Conservation (phyloP, 2,113 vertebrate species). For the Vimba vimba region DNA sequence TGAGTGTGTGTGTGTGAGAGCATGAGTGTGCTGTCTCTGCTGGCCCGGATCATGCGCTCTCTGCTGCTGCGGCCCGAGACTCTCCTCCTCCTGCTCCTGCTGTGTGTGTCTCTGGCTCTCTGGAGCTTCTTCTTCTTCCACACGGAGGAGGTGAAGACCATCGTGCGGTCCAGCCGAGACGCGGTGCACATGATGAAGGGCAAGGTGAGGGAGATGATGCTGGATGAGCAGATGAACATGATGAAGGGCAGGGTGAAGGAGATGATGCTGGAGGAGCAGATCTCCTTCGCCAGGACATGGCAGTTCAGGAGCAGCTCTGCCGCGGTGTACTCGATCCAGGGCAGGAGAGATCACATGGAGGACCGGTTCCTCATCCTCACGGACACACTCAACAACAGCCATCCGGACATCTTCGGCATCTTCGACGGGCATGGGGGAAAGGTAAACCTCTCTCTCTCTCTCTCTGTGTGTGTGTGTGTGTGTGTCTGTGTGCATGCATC, state of each 20-base stretch:
- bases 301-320: constrained; percentile 94
- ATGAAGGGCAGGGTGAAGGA: too few species aligned
- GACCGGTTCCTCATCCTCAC: constrained; percentile 93
- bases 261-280: constrained; percentile 82
- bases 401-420: constrained; percentile 95
- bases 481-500: too few species aligned
- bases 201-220: too few species aligned
- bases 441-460: constrained; percentile 71
- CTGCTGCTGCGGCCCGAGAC: constrained; percentile 98
- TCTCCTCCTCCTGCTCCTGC: constrained; percentile 79
- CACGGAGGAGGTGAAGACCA: constrained; percentile 99
- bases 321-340: constrained; percentile 97
- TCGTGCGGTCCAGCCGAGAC: constrained; percentile 96
- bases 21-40: constrained; percentile 97
- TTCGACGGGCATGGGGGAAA: constrained; percentile 98
- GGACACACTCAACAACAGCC: constrained; percentile 91
- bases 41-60: constrained; percentile 99
- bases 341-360: constrained; percentile 97
- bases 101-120: constrained; percentile 94
- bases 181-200: constrained; percentile 91
- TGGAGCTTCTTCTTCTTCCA: constrained; percentile 98
- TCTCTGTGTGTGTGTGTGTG: too few species aligned
- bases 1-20: constrained; percentile 64
- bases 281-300: constrained; percentile 90
- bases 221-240: constrained; percentile 84